Evolutionary conservation across 2,113 vertebrate genomes (phyloP).

Genomic region (Leucopsar rothschildi): DNA sequence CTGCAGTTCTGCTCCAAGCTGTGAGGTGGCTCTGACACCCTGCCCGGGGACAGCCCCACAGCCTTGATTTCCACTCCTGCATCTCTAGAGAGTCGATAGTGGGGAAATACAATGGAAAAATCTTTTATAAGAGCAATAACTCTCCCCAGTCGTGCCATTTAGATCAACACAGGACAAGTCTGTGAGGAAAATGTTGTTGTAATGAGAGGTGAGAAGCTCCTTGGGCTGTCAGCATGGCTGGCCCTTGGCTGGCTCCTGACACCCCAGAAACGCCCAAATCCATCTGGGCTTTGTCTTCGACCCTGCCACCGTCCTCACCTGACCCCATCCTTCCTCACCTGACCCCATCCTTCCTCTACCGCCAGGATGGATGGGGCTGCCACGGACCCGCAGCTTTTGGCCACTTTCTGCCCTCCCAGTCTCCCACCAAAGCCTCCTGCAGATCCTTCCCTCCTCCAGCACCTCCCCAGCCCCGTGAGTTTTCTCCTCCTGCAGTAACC

Average conservation of each 20-base stretch:
- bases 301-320: not conserved
- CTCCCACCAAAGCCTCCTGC: not conserved
- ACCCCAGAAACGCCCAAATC: not conserved
- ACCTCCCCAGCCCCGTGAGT: not conserved
- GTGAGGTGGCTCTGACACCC: not conserved
- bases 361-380: not conserved
- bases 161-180: too few species aligned
- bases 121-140: not conserved
- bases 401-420: not conserved
- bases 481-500: not conserved
- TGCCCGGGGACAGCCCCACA: not conserved
- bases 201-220: not conserved
- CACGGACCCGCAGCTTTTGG: not conserved
- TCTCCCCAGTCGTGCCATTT: rapidly evolving
- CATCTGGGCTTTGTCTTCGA: not conserved
- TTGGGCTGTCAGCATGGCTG: rapidly evolving
- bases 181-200: not conserved
- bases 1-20: not conserved
- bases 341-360: not conserved
- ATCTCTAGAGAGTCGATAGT: not conserved
- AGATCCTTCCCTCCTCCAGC: not conserved
- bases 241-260: not conserved
- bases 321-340: not conserved
- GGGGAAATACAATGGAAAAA: not conserved
- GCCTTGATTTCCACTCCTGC: not conserved